These are phyloP conservation scores for Pampusana beccarii DNA, from an alignment of 2,113 vertebrate genomes.

Conservation along the genomic window DNA sequence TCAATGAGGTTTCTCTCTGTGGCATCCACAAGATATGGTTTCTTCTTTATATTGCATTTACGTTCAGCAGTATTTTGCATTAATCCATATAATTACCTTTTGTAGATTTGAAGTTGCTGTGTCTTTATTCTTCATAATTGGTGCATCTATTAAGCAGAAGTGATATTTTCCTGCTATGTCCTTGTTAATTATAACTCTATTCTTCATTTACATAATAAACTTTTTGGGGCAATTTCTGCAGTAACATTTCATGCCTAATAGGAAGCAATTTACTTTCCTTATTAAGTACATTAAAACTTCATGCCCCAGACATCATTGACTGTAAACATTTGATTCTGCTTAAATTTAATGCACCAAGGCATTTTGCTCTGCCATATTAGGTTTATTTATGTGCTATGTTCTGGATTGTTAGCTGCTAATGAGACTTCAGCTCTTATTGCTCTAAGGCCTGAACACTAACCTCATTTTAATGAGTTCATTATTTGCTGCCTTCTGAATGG, in stretches of 20 bases:
- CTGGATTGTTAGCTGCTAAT: slow-evolving; percentile 84
- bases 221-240: slow-evolving; percentile 71
- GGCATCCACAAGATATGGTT: background rate
- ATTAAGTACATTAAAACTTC: slow-evolving; percentile 83
- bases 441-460: slow-evolving; percentile 82
- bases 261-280: slow-evolving; percentile 82
- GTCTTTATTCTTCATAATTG: slow-evolving; percentile 72
- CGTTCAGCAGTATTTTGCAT: slow-evolving; percentile 27
- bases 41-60: background rate
- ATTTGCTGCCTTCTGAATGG: slow-evolving; percentile 92
- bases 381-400: slow-evolving; percentile 83
- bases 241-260: slow-evolving; percentile 78
- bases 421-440: slow-evolving; percentile 79
- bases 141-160: slow-evolving; percentile 59
- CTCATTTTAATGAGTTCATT: slow-evolving; percentile 97
- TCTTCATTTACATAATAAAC: slow-evolving; percentile 75
- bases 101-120: slow-evolving; percentile 37
- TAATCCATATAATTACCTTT: slow-evolving; percentile 62
- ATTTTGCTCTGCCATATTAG: slow-evolving; percentile 79
- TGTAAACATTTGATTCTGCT: slow-evolving; percentile 82
- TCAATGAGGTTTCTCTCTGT: slow-evolving; percentile 5
- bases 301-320: slow-evolving; percentile 76
- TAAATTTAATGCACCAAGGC: slow-evolving; percentile 81
- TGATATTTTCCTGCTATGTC: slow-evolving; percentile 69
- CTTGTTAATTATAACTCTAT: slow-evolving; percentile 71